phyloP scores from a whole-genome alignment of 1,140 invertebrate genomes.

The Doryteuthis pealeii region DNA sequence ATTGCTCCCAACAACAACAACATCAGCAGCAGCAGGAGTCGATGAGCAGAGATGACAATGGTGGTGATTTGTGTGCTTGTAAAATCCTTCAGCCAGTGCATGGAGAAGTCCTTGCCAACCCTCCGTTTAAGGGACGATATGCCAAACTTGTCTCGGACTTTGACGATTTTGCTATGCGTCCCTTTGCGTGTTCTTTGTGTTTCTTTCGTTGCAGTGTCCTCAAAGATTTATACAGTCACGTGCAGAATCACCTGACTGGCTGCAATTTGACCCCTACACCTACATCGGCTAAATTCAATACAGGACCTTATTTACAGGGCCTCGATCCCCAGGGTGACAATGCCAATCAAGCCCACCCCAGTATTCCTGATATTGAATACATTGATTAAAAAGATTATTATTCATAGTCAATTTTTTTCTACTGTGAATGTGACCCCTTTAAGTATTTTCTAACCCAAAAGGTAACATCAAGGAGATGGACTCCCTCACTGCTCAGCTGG shows the following conservation, averaged over 20 bases:
- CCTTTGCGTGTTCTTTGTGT: slow-evolving; percentile 41
- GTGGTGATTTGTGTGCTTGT: background rate
- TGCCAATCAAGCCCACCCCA: too few relatives aligned
- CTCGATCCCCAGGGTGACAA: too few relatives aligned
- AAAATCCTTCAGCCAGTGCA: slow-evolving; percentile 10
- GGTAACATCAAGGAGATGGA: too few relatives aligned
- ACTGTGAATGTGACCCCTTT: too few relatives aligned
- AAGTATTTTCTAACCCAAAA: too few relatives aligned
- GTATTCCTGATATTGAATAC: too few relatives aligned
- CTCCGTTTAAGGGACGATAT: slow-evolving; percentile 29
- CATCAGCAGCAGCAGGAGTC: too few relatives aligned
- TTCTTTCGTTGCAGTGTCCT: slow-evolving; percentile 34
- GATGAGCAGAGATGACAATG: background rate
- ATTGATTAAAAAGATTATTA: too few relatives aligned
- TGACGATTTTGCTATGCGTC: slow-evolving; percentile 34
- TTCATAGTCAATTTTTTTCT: too few relatives aligned
- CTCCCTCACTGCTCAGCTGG: too few relatives aligned
- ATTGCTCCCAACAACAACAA: too few relatives aligned
- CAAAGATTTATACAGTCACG: slow-evolving; percentile 24
- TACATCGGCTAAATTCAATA: slow-evolving; percentile 25
- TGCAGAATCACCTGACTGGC: slow-evolving; percentile 39
- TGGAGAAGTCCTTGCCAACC: slow-evolving; percentile 16
- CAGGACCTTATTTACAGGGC: background rate
- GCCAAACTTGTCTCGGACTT: slow-evolving; percentile 38
- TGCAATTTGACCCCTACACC: slow-evolving; percentile 24